A percentile compares a stretch with the other conserved stretches of the same genome.
Evolutionary conservation across 2,888 invertebrate species (phyloP).

Genomic region (Pachycephus smyrnensis): DNA sequence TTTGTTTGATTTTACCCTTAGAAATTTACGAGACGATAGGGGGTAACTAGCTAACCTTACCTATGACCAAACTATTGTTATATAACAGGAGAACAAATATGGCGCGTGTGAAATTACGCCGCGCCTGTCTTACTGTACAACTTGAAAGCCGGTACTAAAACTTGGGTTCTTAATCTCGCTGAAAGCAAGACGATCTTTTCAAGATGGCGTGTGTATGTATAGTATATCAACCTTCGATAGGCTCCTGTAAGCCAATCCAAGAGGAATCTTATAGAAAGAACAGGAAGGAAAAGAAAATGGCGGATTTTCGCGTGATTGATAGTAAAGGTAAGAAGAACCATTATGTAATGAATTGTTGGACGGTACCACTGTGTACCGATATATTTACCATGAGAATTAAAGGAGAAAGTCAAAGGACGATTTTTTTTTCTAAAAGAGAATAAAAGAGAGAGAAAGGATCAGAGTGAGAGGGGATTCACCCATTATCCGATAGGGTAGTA

Average conservation of each 20-base stretch:
- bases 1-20: not conserved
- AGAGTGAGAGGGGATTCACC: not conserved
- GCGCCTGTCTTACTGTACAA: not conserved
- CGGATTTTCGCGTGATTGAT: not conserved
- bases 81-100: not conserved
- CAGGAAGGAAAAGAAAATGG: not conserved
- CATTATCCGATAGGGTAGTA: constrained; percentile 7
- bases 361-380: not conserved
- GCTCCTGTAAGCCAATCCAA: not conserved
- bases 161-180: constrained; percentile 58
- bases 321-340: not conserved
- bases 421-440: not conserved
- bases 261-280: not conserved
- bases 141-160: constrained; percentile 32
- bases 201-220: constrained; percentile 18
- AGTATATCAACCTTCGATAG: not conserved
- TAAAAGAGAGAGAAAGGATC: constrained; percentile 2
- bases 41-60: not conserved
- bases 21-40: not conserved
- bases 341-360: not conserved
- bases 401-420: not conserved
- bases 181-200: constrained; percentile 55
- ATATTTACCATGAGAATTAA: not conserved
- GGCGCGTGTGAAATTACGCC: not conserved
- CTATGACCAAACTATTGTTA: not conserved